Evolutionary conservation across 1,140 invertebrate genomes (phyloP), one percentile per base, ranked within the genome.

Genomic region (Rhopalosiphum maidis): DNA sequence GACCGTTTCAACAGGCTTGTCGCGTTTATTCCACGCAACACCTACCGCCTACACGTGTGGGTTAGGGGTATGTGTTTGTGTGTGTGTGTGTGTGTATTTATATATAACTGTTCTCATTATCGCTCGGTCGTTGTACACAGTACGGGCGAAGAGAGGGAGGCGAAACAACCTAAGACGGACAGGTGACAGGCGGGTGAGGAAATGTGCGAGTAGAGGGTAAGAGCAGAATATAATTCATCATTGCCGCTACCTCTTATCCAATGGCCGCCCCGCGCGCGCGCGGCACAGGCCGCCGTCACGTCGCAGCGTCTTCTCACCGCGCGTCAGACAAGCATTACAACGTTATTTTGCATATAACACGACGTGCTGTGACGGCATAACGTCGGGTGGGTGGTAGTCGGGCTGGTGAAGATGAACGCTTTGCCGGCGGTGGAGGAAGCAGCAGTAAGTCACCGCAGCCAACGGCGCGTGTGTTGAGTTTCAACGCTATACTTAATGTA

Each of bases 341-440:
- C 87, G 51, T 90, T 90, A 55, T 90, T 90, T 90, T 90, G 88
- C 88, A 90, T 90, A 90, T 90, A 90, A 90, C 88, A 37, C 51
- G 88, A 90, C 87, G 87, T 88, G 87, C 54, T 55, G 48, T 55
- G 88, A 90, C 87, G 35, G 88, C 60, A 77, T 90, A 41, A 90
- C n/a, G 35, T 55, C 88, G 35, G 23, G 37, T 22, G 48, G 41
- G 41, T 41, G 41, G 25, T 8, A 18, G 9, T 11, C n/a, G 22
- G 37, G 25, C 15, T 43, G 5, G 7, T 35, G 77, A 25, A 5
- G 77, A 25, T 35, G 30, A 30, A 85, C 41, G 60, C 30, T 68
- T 9, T 41, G 23, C 3, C 23, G 30, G 23, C 37, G 37, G 35
- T 11, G 23, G 41, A 25, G 23, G 37, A 23, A 23, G 41, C 41